Conservation (phyloP, 2,113 vertebrate species). For the Cyanoderma ruficeps region DNA sequence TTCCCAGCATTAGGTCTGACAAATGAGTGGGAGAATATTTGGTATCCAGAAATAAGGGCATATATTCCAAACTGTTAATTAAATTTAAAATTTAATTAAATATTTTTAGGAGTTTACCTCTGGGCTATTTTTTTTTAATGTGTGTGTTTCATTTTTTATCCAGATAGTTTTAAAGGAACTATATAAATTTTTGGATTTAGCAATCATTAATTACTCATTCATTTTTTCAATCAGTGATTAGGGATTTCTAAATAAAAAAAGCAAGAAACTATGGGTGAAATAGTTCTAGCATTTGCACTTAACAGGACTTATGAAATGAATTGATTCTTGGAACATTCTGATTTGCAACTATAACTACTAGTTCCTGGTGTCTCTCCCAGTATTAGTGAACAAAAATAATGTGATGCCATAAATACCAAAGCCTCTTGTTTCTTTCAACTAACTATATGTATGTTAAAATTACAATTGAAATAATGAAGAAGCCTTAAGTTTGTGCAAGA, state of each 20-base stretch:
- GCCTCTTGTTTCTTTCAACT: background rate
- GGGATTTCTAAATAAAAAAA: background rate
- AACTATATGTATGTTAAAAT: background rate
- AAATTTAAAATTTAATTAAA: background rate
- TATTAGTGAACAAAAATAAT: background rate
- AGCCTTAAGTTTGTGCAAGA: background rate
- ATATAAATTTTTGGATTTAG: background rate
- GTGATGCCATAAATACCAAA: background rate
- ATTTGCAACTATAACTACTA: background rate
- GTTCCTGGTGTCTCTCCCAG: background rate
- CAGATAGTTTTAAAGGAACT: background rate
- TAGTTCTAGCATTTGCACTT: background rate
- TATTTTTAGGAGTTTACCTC: background rate
- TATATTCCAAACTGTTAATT: background rate
- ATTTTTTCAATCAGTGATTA: background rate
- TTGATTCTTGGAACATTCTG: background rate
- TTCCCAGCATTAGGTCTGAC: background rate
- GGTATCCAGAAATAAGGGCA: background rate
- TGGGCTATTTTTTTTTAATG: background rate
- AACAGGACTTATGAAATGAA: background rate
- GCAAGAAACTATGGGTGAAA: background rate
- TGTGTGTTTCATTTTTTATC: background rate
- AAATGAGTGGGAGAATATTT: background rate
- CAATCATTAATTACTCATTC: background rate
- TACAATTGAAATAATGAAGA: background rate